Base-by-base conservation (phyloP, 2,888 invertebrate species). In the Rotaria magnacalcarata region DNA sequence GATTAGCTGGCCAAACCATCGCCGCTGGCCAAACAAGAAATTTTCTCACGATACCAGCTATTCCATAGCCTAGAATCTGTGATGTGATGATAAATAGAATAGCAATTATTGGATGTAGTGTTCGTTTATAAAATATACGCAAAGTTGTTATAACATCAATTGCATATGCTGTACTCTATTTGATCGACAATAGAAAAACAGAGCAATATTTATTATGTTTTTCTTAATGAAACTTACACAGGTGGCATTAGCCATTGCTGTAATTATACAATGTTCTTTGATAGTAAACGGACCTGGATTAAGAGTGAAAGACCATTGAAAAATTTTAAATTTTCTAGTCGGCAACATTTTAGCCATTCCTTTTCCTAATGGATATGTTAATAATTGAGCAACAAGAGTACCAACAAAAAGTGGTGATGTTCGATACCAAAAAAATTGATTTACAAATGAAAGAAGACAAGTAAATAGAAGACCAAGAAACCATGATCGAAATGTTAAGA, bases 201-300 rank as follows among this genome's bases (percentile, higher is more conserved):
- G n/a, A 27, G 27, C 11, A 14, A 52, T 52, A 3, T 52, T 52
- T 3, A 14, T 11, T 52, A 14, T 52, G 3, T 11, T 27, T 27
- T n/a, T 14, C 8, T 19, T 56, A 24, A 24, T 24, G 5, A 24
- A 24, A 56, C 60, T 60, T 60, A 60, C 60, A 60, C 34, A 67
- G n/a, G 34, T 67, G 4, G 34, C 67, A 67, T 67, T 67, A 1
- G 80, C 47, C 80, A 80, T 80, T 19, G 47, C 24, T 4, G 47
- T 47, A 47, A 47, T 47, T 5, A 80, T 24, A 24, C 24, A 24
- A 80, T 80, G 80, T 24, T 80, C 80, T n/a, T 47, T 47, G 3
- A 80, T 47, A 14, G 43, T 47, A 80, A 80, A 80, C 8, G 80
- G 80, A n/a, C 80, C 80, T 11, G 80, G 80, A 80, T 80, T 80